Percentiles rank a stretch among this genome's conserved stretches.
Evolutionary conservation across 2,113 vertebrate genomes (phyloP).

Genomic region (Melierax canorus): DNA sequence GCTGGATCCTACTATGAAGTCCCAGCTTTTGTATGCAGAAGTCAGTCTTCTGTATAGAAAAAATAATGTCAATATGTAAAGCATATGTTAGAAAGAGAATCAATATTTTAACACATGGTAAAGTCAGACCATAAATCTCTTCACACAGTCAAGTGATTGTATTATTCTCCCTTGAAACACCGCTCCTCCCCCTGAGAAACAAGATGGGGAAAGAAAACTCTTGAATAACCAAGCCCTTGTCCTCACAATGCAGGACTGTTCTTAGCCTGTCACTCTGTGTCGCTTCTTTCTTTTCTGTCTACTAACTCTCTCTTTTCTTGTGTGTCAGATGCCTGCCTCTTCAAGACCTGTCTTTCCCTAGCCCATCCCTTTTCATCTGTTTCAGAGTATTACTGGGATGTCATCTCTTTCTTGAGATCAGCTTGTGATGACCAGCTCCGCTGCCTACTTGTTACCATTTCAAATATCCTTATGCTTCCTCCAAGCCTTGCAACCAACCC

Average conservation of each 20-base stretch:
- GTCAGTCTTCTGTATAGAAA: background rate
- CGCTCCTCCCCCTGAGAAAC: background rate
- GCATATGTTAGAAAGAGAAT: conserved; percentile 31
- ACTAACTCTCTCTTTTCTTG: background rate
- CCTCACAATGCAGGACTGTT: conserved; percentile 36
- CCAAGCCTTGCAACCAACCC: background rate
- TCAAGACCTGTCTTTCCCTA: background rate
- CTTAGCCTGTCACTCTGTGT: background rate
- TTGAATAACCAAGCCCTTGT: conserved; percentile 36
- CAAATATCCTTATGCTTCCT: background rate
- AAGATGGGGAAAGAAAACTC: conserved; percentile 47
- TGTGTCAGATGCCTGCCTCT: background rate
- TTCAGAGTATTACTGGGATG: background rate
- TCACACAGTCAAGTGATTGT: conserved; percentile 42
- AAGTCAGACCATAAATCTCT: conserved; percentile 36
- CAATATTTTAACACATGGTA: conserved; percentile 48
- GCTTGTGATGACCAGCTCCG: background rate
- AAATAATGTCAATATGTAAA: conserved; percentile 1
- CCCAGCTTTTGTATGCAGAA: conserved; percentile 6
- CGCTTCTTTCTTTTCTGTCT: background rate
- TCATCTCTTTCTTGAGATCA: background rate
- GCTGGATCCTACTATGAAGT: background rate
- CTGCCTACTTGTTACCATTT: background rate
- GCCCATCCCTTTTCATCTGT: background rate
- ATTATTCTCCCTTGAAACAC: conserved; percentile 25